A percentile compares a stretch with the other conserved stretches of the same genome.
These are phyloP conservation scores for Stratiomys singularior DNA, from an alignment of 2,888 invertebrate species.

Conservation along the genomic window DNA sequence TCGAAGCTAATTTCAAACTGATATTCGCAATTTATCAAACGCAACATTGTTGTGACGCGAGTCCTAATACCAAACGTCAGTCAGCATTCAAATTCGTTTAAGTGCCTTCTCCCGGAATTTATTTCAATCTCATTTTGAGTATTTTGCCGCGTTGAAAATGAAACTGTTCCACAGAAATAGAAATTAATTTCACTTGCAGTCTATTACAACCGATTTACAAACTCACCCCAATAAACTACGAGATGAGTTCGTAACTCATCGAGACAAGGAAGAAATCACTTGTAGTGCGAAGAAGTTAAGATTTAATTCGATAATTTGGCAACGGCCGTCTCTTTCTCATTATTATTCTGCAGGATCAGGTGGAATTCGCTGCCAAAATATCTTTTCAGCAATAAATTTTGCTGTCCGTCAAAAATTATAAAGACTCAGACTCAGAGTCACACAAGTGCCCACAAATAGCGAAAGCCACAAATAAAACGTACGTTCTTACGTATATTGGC, in stretches of 20 bases:
- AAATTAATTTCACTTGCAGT: not conserved
- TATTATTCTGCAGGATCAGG: constrained; percentile 29
- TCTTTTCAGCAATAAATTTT: constrained; percentile 37
- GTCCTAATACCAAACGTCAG: too few species aligned
- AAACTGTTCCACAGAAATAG: too few species aligned
- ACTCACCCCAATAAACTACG: not conserved
- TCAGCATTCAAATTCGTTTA: too few species aligned
- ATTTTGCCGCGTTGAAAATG: too few species aligned
- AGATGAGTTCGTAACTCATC: too few species aligned
- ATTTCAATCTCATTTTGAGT: too few species aligned
- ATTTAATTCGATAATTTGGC: constrained; percentile 39
- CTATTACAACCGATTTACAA: not conserved
- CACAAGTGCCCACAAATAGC: not conserved
- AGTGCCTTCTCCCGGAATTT: too few species aligned
- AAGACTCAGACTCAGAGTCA: too few species aligned
- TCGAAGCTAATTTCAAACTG: too few species aligned
- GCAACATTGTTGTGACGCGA: too few species aligned
- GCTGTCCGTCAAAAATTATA: constrained; percentile 30
- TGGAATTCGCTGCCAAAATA: constrained; percentile 26
- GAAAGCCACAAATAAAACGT: not conserved
- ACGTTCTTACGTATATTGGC: not conserved
- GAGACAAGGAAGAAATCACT: constrained; percentile 21
- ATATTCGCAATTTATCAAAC: too few species aligned
- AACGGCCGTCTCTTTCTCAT: constrained; percentile 14
- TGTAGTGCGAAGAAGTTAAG: constrained; percentile 1